Conservation (phyloP, 2,797 vertebrate species). For the Anguilla obscura region DNA sequence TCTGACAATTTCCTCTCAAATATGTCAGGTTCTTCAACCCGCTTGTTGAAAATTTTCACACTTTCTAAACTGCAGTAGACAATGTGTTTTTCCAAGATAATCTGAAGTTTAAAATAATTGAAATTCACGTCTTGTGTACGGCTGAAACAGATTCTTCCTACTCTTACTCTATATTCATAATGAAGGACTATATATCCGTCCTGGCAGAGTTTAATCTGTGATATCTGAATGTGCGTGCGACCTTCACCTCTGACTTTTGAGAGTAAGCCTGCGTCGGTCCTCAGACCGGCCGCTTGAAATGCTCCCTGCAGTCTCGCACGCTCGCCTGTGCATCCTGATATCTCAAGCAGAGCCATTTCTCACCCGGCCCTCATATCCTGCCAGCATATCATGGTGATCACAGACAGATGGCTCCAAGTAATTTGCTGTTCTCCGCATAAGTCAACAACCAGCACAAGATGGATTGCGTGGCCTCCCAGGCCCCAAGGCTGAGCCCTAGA, state of each 20-base stretch:
- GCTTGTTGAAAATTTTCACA: not conserved
- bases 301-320: conserved; percentile 52
- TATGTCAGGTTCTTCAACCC: not conserved
- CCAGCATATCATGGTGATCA: conserved; percentile 66
- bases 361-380: conserved; percentile 69
- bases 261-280: conserved; percentile 34
- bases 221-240: conserved; percentile 34
- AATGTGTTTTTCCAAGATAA: not conserved
- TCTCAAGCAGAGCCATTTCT: conserved; percentile 60
- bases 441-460: conserved; percentile 66
- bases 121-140: not conserved
- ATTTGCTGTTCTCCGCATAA: conserved; percentile 66
- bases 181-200: not conserved
- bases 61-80: not conserved
- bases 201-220: not conserved
- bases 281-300: conserved; percentile 50
- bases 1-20: not conserved
- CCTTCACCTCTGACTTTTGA: conserved; percentile 9
- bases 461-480: conserved; percentile 42
- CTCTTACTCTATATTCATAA: not conserved
- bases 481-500: not conserved
- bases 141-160: not conserved
- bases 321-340: conserved; percentile 56
- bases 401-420: conserved; percentile 68
- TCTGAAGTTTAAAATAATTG: not conserved